Base-by-base conservation (phyloP, 2,797 vertebrate species). In the Cossypha polioptera region DNA sequence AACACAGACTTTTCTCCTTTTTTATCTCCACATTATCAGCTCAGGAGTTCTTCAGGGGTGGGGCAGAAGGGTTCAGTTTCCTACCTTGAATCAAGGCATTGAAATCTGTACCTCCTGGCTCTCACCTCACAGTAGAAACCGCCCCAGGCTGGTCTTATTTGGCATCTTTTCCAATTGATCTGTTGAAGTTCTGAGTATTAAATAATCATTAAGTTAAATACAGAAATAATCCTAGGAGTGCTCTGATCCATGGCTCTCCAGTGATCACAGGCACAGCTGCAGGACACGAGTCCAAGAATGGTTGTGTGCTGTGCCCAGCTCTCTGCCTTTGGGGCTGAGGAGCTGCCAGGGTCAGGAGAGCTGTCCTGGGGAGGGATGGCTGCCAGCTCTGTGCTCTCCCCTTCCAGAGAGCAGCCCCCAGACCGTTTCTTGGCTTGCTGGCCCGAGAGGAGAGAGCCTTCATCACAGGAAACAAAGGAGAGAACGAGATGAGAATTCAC, bases 401-500 rank as follows among this genome's bases (percentile, higher is more conserved):
- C 47, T 72, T 35, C 21, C 35, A 25, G 40, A 36, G 45, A 26
- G 40, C 31, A 71, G 36, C 31, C 50, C 28, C 28, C 26, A 66
- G 48, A 13, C 14, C 24, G 12, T 51, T 84, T 25, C 48, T 59
- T 58, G 48, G 18, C 16, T 48, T 48, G 48, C 43, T 77, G 11
- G 42, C 28, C 28, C 6, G 0, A 8, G 15, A 66, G 43, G 12
- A 2, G 3, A 62, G n/a, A 66, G 20, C 55, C 48, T 74, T 48
- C 36, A 35, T 47, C 69, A 20, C 14, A 40, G 31, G 28, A 62
- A 40, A 21, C 66, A 47, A 38, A 63, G 29, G 53, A 59, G 50
- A 84, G 28, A 40, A 20, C 0, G 0, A 40, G 36, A 4, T 16
- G 40, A 16, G 17, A 6, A 6, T 12, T 47, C 51, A 11, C 13